Conservation (phyloP, 2,797 vertebrate genomes). For the Aselliscus stoliczkanus region DNA sequence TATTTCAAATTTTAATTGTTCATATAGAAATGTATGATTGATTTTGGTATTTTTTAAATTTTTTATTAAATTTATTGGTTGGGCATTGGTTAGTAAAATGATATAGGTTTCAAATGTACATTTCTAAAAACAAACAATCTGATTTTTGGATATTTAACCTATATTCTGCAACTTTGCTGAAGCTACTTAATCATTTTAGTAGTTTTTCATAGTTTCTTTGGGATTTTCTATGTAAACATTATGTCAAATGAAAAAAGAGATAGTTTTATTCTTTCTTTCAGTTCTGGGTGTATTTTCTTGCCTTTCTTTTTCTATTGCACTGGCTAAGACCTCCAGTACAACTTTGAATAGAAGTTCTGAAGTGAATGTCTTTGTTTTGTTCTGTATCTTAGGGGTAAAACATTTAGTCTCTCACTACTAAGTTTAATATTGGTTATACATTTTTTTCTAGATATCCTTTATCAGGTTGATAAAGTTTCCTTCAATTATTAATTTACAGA, state of each 20-base stretch:
- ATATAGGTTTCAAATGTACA: no score
- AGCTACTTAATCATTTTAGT: background rate
- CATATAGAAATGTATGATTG: background rate
- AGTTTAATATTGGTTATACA: background rate
- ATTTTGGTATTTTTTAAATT: background rate
- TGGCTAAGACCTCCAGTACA: background rate
- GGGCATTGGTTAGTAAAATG: no score
- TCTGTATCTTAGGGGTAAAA: background rate
- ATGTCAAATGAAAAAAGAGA: background rate
- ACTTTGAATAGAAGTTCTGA: background rate
- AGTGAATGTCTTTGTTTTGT: background rate
- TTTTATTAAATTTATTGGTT: no score
- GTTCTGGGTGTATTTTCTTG: background rate
- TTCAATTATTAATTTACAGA: background rate
- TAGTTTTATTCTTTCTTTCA: background rate
- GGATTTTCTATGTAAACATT: background rate
- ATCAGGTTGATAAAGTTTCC: background rate
- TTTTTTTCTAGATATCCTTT: background rate
- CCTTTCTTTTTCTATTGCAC: background rate
- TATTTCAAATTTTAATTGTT: background rate
- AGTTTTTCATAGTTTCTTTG: background rate
- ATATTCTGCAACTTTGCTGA: background rate
- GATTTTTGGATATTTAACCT: background rate
- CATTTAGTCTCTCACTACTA: background rate
- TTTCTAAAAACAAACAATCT: no score